Evolutionary conservation across 2,888 invertebrate species (phyloP), one percentile per base, ranked within the genome.

Genomic region (Euphydryas editha): DNA sequence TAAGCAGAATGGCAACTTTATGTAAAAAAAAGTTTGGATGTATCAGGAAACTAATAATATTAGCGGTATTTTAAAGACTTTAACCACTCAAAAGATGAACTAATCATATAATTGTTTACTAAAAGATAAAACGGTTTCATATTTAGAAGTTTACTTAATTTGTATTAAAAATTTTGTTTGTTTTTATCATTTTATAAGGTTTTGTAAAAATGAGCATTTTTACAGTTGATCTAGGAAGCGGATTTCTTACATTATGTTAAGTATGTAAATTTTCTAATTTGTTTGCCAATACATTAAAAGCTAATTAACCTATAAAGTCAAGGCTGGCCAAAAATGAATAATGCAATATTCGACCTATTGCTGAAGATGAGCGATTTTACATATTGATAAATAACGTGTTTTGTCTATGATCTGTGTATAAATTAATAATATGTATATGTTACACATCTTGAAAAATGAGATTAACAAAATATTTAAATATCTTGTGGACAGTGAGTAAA

Each of bases 261-360:
- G 20, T 13, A 47, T 47, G 20, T 20, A 21, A 47, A 47, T 20
- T 47, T 13, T 20, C 1, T 13, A 13, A 39, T 39, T 39, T 39
- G 39, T n/a, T 44, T n/a, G 24, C 49, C 15, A 51, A 51, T 51
- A 51, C 21, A 51, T 51, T 21, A 51, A 20, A 24, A 59, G 17
- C 20, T 63, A 47, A 63, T 63, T 63, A 47, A 57, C 62, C 57
- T 49, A 63, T 49, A 63, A 30, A 42, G 63, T 58, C 63, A 58
- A 63, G 63, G 63, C 17, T 51, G 17, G 10, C 21, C 36, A 13
- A 8, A 18, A 63, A 42, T 42, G 30, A 24, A 57, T 49, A 37
- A 63, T 49, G 49, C 21, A 58, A 63, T 63, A 20, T 20, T 37
- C 39, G 24, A 58, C 21, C 18, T 58, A 51, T 51, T 51, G 49